A percentile compares a stretch with the other conserved stretches of the same genome.
Conservation (phyloP, 2,888 invertebrate genomes). For the Synergus umbraculus region DNA sequence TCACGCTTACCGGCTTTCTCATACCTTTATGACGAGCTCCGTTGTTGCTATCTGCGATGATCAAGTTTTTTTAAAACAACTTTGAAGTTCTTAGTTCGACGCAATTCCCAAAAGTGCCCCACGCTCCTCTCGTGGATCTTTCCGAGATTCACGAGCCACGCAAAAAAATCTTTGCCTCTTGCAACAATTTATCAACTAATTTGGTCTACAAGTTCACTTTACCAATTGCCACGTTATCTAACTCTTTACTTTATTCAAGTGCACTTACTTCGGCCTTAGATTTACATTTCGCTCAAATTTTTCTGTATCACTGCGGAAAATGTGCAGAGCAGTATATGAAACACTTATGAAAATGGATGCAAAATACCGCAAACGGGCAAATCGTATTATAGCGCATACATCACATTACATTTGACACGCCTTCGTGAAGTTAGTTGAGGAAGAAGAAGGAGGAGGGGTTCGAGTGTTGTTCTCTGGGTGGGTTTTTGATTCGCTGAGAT, state of each 20-base stretch:
- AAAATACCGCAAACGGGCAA: neutral
- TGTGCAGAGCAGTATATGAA: neutral
- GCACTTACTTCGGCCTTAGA: neutral
- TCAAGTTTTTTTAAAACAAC: neutral
- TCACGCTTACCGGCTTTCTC: constrained; percentile 27
- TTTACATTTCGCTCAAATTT: constrained; percentile 23
- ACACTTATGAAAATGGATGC: neutral
- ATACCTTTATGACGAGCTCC: constrained; percentile 5
- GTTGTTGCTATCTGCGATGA: constrained; percentile 11
- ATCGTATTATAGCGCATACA: no score
- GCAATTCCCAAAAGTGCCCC: neutral
- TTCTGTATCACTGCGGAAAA: neutral
- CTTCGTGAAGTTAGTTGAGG: no score
- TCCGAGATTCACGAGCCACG: neutral
- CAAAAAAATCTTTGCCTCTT: neutral
- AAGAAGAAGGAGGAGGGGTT: no score
- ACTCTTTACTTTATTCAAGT: neutral
- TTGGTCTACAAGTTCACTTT: neutral
- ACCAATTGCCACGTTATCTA: neutral
- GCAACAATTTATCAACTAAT: neutral
- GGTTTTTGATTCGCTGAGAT: no score
- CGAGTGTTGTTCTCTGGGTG: no score
- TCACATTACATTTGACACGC: neutral
- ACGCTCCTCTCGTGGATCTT: neutral
- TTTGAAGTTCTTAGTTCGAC: neutral